Evolutionary conservation across 2,797 vertebrate genomes (phyloP).

Genomic region (Gila robusta): DNA sequence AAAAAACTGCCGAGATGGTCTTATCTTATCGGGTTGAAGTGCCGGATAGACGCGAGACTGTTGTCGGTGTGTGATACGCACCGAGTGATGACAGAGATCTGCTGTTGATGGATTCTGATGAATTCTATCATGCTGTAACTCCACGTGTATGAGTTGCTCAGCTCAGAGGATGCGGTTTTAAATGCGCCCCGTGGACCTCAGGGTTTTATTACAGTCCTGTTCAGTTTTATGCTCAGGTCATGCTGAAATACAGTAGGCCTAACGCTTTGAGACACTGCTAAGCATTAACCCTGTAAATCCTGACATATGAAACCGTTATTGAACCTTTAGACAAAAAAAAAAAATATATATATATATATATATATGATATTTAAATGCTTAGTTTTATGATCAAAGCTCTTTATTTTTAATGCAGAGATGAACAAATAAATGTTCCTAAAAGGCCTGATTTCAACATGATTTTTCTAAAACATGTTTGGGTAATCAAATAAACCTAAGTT

Average conservation of each 20-base stretch:
- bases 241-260: background rate
- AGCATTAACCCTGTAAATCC: background rate
- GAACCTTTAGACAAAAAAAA: background rate
- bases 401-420: no score
- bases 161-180: slow-evolving; percentile 5
- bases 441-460: background rate
- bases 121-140: slow-evolving; percentile 28
- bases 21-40: slow-evolving; percentile 64
- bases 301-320: no score
- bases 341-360: no score
- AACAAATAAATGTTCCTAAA: no score
- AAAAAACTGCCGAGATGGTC: slow-evolving; percentile 47
- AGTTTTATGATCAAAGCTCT: background rate
- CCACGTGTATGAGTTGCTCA: slow-evolving; percentile 11
- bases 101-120: slow-evolving; percentile 43
- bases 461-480: background rate
- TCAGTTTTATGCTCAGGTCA: slow-evolving; percentile 4
- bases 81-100: slow-evolving; percentile 8
- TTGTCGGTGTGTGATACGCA: slow-evolving; percentile 30
- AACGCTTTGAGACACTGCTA: slow-evolving; percentile 19
- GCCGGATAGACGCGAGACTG: slow-evolving; percentile 52
- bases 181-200: background rate
- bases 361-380: background rate
- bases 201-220: slow-evolving; percentile 19
- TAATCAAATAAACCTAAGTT: background rate